Evolutionary conservation across 2,797 vertebrate genomes (phyloP), one percentile per base, ranked within the genome.

Genomic region (Choloepus didactylus): DNA sequence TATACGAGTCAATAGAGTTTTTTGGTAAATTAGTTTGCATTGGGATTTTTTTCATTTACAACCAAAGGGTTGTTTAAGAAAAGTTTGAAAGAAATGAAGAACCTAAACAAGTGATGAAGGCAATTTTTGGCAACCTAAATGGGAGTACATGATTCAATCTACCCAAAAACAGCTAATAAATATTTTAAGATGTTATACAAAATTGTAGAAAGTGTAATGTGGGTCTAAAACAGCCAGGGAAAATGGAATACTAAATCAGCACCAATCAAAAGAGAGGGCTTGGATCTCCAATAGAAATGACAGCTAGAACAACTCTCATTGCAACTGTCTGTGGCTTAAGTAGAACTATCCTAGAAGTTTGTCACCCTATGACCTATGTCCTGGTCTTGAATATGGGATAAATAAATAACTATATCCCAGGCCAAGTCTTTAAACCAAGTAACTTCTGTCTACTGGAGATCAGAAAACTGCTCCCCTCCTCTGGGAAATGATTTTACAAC

Each of bases 11-110:
- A 21, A 56, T 23, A 60, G 18, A 16, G 62, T 79, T 29, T 62
- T 91, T 31, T 46, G 29, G 35, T 21, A 35, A 46, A 25, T 66
- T 44, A 83, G 3, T 95, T 88, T 79, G 62, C 79, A 88, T 21
- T 91, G 44, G 46, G 60, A 66, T 64, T 49, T 87, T 93, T 86
- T 44, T 64, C 35, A 46, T 72, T 91, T 91, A 88, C 5, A 62
- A 79, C 25, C 14, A 31, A 79, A 95, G 51, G 31, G 18, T 77
- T 15, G 70, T 59, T 76, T 73, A 64, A 92, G 72, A 89, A 85
- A 84, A 76, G 1, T 60, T 29, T 91, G 5, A 89, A 96, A 66
- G 49, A 94, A 93, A 87, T 18, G 2, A 91, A 84, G 54, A 93
- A 1, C 41, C 54, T 60, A 89, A 85, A 79, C 44, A 91, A 79